Evolutionary conservation across 1,140 invertebrate genomes (phyloP), one percentile per base, ranked within the genome.

Genomic region (Pseudomyrmex sp.): DNA sequence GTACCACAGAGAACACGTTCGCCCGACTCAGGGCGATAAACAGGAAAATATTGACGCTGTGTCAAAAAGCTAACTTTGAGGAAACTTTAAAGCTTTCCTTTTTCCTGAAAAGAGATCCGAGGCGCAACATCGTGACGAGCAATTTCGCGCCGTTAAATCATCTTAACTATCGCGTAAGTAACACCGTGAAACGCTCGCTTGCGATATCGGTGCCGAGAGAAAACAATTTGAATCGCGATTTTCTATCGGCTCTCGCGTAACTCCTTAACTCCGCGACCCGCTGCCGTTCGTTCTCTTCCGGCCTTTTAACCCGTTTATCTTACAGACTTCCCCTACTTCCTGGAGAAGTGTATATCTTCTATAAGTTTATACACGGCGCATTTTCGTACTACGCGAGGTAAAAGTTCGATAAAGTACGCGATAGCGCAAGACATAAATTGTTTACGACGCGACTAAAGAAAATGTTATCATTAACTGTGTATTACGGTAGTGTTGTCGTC

Each of bases 11-110:
- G 5, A 63, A 77, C 35, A 72, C 52, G 48, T 76, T 13, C 8
- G 50, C 46, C 20, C 35, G n/a, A 20, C 15, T 80, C n/a, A 26
- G 18, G 66, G 50, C 54, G 74, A 85, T 80, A 85, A 86, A 80
- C 83, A 66, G 52, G 74, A 66, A 79, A 73, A 85, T 74, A 70
- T 82, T 80, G 65, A 80, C 68, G 61, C 76, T 35, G 44, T 70
- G 76, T 80, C 76, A 72, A 80, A 72, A 80, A 80, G 66, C 20
- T 44, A 80, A 72, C 65, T 72, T 80, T 59, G 56, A 70, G 44
- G 26, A 48, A 80, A 72, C 76, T 70, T 70, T 20, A 50, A 80
- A 48, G 48, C 50, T 13, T n/a, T 13, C 3, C 23, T 13, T 7
- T 15, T 52, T 10, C 35, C 23, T 18, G 23, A 26, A 9, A 65